phyloP scores from a whole-genome alignment of 2,888 invertebrate species.

The Agrilus mali region DNA sequence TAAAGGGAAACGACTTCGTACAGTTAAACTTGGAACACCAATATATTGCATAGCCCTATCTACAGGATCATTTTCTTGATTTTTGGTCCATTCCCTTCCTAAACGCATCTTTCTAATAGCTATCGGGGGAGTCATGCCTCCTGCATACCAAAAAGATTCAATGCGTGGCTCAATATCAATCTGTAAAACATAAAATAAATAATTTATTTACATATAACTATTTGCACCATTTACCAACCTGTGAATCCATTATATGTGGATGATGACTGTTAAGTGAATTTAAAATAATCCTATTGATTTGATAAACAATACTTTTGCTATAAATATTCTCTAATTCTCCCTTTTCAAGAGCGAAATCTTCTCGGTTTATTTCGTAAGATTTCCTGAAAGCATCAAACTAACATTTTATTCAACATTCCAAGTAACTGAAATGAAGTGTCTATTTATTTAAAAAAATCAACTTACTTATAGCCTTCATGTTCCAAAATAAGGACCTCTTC shows the following conservation, averaged over 20 bases:
- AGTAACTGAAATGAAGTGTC: background rate
- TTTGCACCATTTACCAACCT: conserved; percentile 27
- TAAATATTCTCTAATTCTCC: conserved; percentile 33
- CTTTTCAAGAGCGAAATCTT: conserved; percentile 18
- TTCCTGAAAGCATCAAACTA: conserved; percentile 24
- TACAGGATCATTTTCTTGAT: conserved; percentile 38
- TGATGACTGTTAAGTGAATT: conserved; percentile 45
- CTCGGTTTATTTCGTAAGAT: conserved; percentile 20
- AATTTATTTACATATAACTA: background rate
- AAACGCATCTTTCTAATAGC: conserved; percentile 29
- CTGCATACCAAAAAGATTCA: conserved; percentile 78
- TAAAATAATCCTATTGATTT: conserved; percentile 56
- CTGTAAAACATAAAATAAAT: conserved; percentile 31
- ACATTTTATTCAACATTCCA: conserved; percentile 1
- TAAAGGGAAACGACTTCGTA: conserved; percentile 59
- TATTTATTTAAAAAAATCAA: conserved; percentile 6
- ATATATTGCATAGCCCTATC: conserved; percentile 58
- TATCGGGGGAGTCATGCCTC: conserved; percentile 51
- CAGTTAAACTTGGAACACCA: conserved; percentile 53
- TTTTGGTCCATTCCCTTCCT: conserved; percentile 8
- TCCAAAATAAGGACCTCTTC: conserved; percentile 56
- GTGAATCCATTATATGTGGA: conserved; percentile 48
- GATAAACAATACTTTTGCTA: conserved; percentile 43
- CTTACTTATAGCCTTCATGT: conserved; percentile 22
- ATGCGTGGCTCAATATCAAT: conserved; percentile 65